Conservation (phyloP, 1,140 invertebrate genomes). For the Nebria ingens region DNA sequence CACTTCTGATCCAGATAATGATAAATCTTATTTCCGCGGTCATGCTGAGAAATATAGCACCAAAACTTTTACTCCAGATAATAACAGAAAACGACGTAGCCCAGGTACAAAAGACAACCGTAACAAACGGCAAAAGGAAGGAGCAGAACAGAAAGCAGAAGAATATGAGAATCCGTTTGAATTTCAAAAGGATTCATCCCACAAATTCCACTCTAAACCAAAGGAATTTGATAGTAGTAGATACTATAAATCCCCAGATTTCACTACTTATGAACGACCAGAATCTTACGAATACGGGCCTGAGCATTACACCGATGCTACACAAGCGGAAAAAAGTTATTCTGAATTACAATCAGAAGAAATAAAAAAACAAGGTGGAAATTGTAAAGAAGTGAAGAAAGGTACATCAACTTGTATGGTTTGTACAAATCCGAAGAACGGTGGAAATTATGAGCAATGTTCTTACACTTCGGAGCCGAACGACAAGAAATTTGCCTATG, state of each 20-base stretch:
- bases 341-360: slow-evolving; percentile 45
- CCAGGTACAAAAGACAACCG: slow-evolving; percentile 5
- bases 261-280: slow-evolving; percentile 22
- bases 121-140: not conserved
- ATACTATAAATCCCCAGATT: slow-evolving; percentile 18
- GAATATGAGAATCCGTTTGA: slow-evolving; percentile 27
- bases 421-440: slow-evolving; percentile 55
- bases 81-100: slow-evolving; percentile 21
- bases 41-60: slow-evolving; percentile 25
- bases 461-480: slow-evolving; percentile 55
- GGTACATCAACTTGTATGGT: slow-evolving; percentile 53
- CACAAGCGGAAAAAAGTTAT: slow-evolving; percentile 27
- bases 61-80: slow-evolving; percentile 16
- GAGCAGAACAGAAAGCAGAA: slow-evolving; percentile 12
- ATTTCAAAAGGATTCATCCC: slow-evolving; percentile 21
- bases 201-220: slow-evolving; percentile 21
- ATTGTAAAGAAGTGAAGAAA: slow-evolving; percentile 49
- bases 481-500: slow-evolving; percentile 58
- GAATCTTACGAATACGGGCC: slow-evolving; percentile 22
- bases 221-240: slow-evolving; percentile 18
- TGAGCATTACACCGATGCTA: slow-evolving; percentile 22
- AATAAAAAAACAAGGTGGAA: slow-evolving; percentile 44
- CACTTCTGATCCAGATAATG: slow-evolving; percentile 24
- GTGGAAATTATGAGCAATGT: slow-evolving; percentile 59
- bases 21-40: slow-evolving; percentile 29